Evolutionary conservation across 2,797 vertebrate species (phyloP).

Genomic region (Phataginus tetradactyla): DNA sequence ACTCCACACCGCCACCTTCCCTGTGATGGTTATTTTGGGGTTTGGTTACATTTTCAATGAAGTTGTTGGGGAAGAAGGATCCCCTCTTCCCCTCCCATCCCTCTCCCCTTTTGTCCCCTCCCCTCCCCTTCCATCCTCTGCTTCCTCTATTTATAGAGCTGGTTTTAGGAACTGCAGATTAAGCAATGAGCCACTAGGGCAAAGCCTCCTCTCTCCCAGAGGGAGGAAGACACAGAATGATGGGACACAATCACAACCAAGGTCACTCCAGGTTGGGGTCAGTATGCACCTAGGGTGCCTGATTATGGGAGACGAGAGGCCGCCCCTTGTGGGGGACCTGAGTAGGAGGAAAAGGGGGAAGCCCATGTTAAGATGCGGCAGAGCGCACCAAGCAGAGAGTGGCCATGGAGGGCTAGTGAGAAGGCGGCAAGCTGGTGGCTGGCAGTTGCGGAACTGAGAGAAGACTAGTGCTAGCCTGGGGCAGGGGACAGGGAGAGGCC

Average conservation of each 20-base stretch:
- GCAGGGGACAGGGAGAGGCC: not conserved
- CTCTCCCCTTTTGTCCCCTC: too few species aligned
- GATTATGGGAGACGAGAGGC: not conserved
- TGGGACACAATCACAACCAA: not conserved
- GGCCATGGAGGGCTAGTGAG: not conserved
- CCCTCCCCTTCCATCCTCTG: too few species aligned
- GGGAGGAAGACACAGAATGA: not conserved
- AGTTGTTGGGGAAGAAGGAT: not conserved
- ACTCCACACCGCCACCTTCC: not conserved
- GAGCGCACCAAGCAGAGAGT: not conserved
- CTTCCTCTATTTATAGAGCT: not conserved
- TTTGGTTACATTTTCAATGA: not conserved
- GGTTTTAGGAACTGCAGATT: not conserved
- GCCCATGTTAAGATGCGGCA: not conserved
- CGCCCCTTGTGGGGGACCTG: too few species aligned
- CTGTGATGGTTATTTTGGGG: not conserved
- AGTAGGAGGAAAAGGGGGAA: not conserved
- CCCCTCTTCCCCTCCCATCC: not conserved
- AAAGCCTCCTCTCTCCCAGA: not conserved
- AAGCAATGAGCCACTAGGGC: not conserved
- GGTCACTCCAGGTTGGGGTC: not conserved
- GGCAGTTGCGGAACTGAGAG: not conserved
- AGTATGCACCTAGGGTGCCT: not conserved
- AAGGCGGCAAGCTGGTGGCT: too few species aligned
- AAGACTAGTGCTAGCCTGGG: not conserved